phyloP scores from a whole-genome alignment of 2,888 invertebrate genomes.

The Anodontia alba region DNA sequence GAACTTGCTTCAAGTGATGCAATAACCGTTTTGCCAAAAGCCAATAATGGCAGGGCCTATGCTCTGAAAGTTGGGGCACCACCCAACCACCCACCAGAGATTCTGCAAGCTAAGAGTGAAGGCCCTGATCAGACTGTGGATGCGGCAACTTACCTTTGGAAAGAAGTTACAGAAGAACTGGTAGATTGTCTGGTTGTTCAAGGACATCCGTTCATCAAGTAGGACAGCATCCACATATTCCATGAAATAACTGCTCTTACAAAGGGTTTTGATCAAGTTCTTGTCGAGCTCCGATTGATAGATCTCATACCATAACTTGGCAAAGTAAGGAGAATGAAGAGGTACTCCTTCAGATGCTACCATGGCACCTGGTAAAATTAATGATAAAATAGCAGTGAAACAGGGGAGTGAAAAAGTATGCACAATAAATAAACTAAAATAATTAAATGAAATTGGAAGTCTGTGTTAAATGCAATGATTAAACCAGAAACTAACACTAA shows the following conservation, averaged over 20 bases:
- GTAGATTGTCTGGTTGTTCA: conserved; percentile 93
- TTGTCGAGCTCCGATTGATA: conserved; percentile 91
- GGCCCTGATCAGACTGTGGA: no score
- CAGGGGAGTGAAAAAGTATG: no score
- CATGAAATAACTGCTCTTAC: conserved; percentile 92
- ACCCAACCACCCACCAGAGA: no score
- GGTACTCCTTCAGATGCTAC: conserved; percentile 96
- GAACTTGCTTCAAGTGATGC: no score
- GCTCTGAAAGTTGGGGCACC: no score
- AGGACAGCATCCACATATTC: conserved; percentile 96
- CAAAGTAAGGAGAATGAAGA: conserved; percentile 94
- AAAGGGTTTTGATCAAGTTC: conserved; percentile 92
- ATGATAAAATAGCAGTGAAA: neutral
- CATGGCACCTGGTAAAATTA: conserved; percentile 85
- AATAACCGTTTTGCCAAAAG: no score
- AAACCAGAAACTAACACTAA: no score
- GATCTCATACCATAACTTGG: conserved; percentile 96
- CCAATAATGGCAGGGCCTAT: no score
- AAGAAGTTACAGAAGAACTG: conserved; percentile 95
- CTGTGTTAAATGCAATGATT: no score
- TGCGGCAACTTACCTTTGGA: conserved; percentile 92
- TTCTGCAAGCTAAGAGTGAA: no score
- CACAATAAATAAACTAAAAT: no score
- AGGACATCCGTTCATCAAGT: conserved; percentile 93
- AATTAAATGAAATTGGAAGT: no score